Conservation (phyloP, 2,888 invertebrate genomes). For the Zonitis immaculata region DNA sequence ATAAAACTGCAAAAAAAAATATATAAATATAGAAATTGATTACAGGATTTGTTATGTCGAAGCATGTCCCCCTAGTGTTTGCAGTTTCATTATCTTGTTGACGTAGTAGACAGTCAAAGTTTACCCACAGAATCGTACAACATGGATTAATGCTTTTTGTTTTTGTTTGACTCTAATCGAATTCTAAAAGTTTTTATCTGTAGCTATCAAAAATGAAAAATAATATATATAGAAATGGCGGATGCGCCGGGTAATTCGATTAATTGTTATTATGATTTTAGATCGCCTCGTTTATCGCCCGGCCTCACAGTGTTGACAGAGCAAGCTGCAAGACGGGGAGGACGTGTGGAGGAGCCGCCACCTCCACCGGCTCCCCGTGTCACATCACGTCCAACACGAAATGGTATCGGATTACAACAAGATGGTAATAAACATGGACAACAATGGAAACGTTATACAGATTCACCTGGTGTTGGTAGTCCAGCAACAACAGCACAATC, state of each 20-base stretch:
- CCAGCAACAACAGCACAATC: slow-evolving; percentile 56
- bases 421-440: slow-evolving; percentile 47
- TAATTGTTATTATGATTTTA: slow-evolving; percentile 20
- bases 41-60: neutral
- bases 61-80: neutral
- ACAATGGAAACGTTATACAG: slow-evolving; percentile 63
- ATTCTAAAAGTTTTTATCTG: neutral
- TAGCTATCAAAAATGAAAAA: no score
- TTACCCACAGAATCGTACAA: neutral
- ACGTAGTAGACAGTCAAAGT: neutral
- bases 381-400: slow-evolving; percentile 36
- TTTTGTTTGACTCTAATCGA: no score
- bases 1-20: no score
- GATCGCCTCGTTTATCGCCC: slow-evolving; percentile 41
- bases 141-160: neutral
- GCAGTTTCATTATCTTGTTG: neutral
- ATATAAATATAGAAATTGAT: no score
- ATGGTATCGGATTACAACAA: slow-evolving; percentile 38
- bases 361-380: slow-evolving; percentile 45
- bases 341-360: slow-evolving; percentile 51
- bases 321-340: slow-evolving; percentile 57
- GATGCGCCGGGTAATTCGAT: neutral
- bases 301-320: slow-evolving; percentile 54
- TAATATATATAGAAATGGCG: neutral
- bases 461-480: slow-evolving; percentile 60